Base-by-base conservation (phyloP, 2,797 vertebrate species). In the Danio jaintianensis region DNA sequence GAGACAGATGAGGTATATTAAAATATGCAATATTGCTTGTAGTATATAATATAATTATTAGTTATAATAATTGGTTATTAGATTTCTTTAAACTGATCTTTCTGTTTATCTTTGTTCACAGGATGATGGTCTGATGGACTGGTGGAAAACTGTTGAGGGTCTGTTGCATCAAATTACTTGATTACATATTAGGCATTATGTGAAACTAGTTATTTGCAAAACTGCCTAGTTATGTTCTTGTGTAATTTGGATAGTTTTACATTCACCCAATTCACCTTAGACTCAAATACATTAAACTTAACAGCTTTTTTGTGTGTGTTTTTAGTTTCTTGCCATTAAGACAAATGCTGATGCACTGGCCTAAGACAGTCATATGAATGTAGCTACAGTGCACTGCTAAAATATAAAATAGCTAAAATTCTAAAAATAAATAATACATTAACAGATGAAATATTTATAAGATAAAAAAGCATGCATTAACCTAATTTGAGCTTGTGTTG, bases 101-200 rank as follows among this genome's bases (percentile, higher is more conserved):
- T 45, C 13, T 45, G 7, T 22, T 66, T n/a, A 2, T 52, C 36
- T 75, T 8, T 43, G 13, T 67, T 75, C 12, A 29, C 61, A 89
- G 88, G 85, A 86, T 63, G 72, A 70, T 38, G 78, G 62, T 18
- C 80, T 87, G 56, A 45, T 86, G 76, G 76, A 75, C 13, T 89
- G 85, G 88, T 89, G 85, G 87, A 69, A 59, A 59, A 83, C 74
- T 56, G 85, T 85, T 5, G 79, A 86, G 47, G 86, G 88, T 88
- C 16, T 36, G 69, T n/a, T 79, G 11, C 20, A 89, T 92, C 22
- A 61, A 9, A 20, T 70, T 55, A 71, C 7, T 9, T 45, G n/a
- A 48, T 47, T 36, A 61, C 1, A n/a, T n/a, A 47, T 36, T 59
- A 40, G 38, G 5, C 8, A 52, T 43, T 29, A 11, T n/a, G 22